A percentile compares a stretch with the other conserved stretches of the same genome.
Conservation (phyloP, 1,140 invertebrate genomes). For the Charaxes varanes region DNA sequence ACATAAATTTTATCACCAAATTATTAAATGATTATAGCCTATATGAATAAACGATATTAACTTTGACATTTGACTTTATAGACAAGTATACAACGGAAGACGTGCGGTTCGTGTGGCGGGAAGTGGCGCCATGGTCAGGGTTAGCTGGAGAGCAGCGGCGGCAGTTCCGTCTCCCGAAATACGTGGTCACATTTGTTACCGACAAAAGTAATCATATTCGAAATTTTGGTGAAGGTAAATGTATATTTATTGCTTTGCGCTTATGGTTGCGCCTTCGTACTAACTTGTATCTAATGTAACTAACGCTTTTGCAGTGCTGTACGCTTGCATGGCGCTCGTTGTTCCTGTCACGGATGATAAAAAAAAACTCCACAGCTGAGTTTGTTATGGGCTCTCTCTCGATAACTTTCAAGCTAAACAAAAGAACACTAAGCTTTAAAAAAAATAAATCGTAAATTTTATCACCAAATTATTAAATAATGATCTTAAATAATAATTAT, state of each 20-base stretch:
- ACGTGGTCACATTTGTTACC: slow-evolving; percentile 75
- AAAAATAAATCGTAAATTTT: no score
- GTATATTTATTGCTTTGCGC: slow-evolving; percentile 71
- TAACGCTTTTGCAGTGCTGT: slow-evolving; percentile 38
- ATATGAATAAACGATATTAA: no score
- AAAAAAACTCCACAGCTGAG: background rate
- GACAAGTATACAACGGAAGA: slow-evolving; percentile 76
- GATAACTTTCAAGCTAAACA: no score
- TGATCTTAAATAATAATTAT: background rate
- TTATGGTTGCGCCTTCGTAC: slow-evolving; percentile 53
- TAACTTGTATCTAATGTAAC: slow-evolving; percentile 35
- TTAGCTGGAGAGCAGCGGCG: slow-evolving; percentile 69
- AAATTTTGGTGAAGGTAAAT: slow-evolving; percentile 77
- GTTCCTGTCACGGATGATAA: slow-evolving; percentile 37
- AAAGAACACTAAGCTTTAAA: no score
- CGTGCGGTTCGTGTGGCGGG: slow-evolving; percentile 75
- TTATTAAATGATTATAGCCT: no score
- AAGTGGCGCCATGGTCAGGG: slow-evolving; percentile 67
- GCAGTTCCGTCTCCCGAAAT: slow-evolving; percentile 76
- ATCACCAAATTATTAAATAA: no score
- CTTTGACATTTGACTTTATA: no score
- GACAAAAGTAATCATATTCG: slow-evolving; percentile 75
- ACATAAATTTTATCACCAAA: no score
- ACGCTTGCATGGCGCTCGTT: slow-evolving; percentile 46
- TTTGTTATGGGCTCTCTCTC: no score